Conservation (phyloP, 53 echinoderm and acorn worm species). For the Henricia sp. region DNA sequence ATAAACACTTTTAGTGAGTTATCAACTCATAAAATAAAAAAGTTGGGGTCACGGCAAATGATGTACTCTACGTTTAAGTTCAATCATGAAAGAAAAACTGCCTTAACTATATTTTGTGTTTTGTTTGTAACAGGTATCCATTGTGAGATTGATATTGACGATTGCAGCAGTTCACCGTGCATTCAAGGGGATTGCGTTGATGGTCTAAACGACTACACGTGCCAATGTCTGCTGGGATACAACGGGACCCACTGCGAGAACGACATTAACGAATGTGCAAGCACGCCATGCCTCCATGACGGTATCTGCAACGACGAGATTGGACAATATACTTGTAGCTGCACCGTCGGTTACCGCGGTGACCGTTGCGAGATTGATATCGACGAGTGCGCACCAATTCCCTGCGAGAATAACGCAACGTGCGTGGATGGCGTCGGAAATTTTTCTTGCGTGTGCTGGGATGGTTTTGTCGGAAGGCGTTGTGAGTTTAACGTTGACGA, state of each 20-base stretch:
- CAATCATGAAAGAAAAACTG: not conserved
- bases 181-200: constrained; percentile 16
- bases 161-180: constrained; percentile 52
- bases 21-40: no score
- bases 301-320: constrained; percentile 25
- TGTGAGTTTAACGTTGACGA: constrained; percentile 34
- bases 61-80: not conserved
- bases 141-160: constrained; percentile 48
- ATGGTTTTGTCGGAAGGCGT: constrained; percentile 42
- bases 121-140: not conserved
- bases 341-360: constrained; percentile 30
- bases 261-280: constrained; percentile 48
- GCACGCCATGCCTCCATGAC: constrained; percentile 43
- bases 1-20: no score
- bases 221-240: constrained; percentile 24
- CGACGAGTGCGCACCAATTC: constrained; percentile 42
- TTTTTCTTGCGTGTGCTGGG: constrained; percentile 28
- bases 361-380: constrained; percentile 44
- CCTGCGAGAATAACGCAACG: constrained; percentile 43
- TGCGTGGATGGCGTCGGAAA: constrained; percentile 29
- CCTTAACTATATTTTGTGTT: not conserved
- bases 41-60: not conserved
- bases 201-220: constrained; percentile 6
- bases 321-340: constrained; percentile 16
- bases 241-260: constrained; percentile 37